A percentile compares a stretch with the other conserved stretches of the same genome.
Evolutionary conservation across 2,113 vertebrate genomes (phyloP).

Genomic region (Chionodraco myersi): DNA sequence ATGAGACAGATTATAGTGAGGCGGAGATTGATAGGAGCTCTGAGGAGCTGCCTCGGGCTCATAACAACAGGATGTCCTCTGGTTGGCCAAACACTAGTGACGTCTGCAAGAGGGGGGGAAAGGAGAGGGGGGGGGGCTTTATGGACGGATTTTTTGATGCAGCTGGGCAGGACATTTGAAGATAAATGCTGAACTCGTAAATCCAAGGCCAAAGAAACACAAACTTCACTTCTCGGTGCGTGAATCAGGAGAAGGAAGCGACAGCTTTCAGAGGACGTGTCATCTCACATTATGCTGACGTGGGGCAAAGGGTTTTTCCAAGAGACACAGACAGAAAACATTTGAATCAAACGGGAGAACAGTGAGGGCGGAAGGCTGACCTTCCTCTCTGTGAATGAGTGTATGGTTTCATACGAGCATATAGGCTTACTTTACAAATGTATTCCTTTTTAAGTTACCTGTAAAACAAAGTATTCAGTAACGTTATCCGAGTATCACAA

Average conservation of each 20-base stretch:
- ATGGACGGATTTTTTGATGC: conserved; percentile 17
- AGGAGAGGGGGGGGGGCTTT: neutral
- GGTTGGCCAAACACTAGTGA: conserved; percentile 28
- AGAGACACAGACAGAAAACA: conserved; percentile 2
- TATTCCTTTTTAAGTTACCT: no score
- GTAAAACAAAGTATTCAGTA: no score
- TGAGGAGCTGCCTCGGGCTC: conserved; percentile 29
- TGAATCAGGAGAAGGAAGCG: neutral
- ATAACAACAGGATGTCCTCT: conserved; percentile 38
- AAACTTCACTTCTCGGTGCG: conserved; percentile 4
- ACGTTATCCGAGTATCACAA: no score
- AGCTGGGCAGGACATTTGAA: conserved; percentile 17
- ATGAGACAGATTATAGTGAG: conserved; percentile 38
- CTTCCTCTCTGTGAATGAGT: neutral
- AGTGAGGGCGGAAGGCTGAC: conserved; percentile 13
- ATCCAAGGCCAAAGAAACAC: neutral
- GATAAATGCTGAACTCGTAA: conserved; percentile 2
- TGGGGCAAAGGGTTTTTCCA: neutral
- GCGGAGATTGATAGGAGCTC: neutral
- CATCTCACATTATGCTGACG: conserved; percentile 6
- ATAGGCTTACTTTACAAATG: neutral
- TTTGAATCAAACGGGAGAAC: conserved; percentile 10
- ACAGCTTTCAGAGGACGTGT: conserved; percentile 27
- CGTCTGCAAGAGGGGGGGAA: conserved; percentile 4
- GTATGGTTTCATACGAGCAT: conserved; percentile 21